phyloP scores from a whole-genome alignment of 2,888 invertebrate genomes.

The Epinotia ramella region DNA sequence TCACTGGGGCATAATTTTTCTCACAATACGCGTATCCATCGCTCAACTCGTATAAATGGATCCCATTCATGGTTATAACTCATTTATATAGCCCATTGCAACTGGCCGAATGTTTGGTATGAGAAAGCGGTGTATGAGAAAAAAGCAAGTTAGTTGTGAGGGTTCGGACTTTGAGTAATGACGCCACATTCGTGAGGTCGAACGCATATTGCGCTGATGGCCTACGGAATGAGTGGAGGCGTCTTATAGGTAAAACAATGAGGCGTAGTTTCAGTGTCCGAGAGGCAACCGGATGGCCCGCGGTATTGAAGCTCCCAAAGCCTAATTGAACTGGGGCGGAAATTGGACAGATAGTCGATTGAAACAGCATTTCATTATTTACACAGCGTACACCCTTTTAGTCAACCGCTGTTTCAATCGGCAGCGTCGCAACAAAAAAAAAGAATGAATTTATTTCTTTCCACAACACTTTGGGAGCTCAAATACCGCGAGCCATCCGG shows the following conservation, averaged over 20 bases:
- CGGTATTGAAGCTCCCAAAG: too few species aligned
- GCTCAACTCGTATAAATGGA: constrained; percentile 46
- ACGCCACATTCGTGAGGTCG: constrained; percentile 72
- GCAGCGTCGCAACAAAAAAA: too few species aligned
- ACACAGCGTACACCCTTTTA: too few species aligned
- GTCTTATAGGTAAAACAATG: background rate
- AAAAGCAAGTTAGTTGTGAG: constrained; percentile 66
- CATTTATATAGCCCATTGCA: constrained; percentile 52
- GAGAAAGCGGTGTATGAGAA: constrained; percentile 54
- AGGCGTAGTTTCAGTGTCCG: too few species aligned
- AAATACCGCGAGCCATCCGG: too few species aligned
- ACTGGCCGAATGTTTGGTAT: constrained; percentile 61
- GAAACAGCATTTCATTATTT: too few species aligned
- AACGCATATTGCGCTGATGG: constrained; percentile 73
- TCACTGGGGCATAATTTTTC: constrained; percentile 38
- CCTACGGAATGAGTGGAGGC: constrained; percentile 40
- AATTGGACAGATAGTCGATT: too few species aligned
- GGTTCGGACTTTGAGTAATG: constrained; percentile 79
- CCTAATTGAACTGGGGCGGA: too few species aligned
- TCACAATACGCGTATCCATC: constrained; percentile 40
- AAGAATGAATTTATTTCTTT: too few species aligned
- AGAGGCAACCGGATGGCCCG: too few species aligned
- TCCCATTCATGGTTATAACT: constrained; percentile 53
- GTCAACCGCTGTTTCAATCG: too few species aligned
- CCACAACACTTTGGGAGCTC: too few species aligned